A percentile compares a stretch with the other conserved stretches of the same genome.
Evolutionary conservation across 1,140 invertebrate genomes (phyloP).

Genomic region (Trinorchestia longiramus): DNA sequence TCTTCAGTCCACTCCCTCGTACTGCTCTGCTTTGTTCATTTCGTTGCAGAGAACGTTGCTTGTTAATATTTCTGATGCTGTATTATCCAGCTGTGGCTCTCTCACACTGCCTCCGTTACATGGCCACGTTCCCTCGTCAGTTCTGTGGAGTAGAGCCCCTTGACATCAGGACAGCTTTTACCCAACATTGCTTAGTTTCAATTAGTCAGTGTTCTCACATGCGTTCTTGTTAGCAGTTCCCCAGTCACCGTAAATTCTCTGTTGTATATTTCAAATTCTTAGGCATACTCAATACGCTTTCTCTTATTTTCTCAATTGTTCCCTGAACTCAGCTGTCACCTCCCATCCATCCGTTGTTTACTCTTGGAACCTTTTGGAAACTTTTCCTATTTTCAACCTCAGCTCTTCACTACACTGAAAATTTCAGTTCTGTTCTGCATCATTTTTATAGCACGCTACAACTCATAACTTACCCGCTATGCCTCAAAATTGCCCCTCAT

Average conservation of each 20-base stretch:
- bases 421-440: not conserved
- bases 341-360: not conserved
- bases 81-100: too few relatives aligned
- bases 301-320: not conserved
- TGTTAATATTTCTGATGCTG: too few relatives aligned
- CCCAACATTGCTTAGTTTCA: not conserved
- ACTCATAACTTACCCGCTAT: not conserved
- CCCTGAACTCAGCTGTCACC: not conserved
- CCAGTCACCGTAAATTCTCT: not conserved
- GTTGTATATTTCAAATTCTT: not conserved
- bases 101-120: not conserved
- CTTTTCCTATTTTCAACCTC: not conserved
- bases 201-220: not conserved
- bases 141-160: not conserved
- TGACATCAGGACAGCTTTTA: not conserved
- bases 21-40: too few relatives aligned
- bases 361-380: not conserved
- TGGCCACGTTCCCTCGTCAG: not conserved
- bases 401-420: not conserved
- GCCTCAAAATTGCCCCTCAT: not conserved
- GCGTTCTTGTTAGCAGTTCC: not conserved
- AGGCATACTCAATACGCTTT: not conserved
- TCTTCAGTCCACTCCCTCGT: too few relatives aligned
- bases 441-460: not conserved
- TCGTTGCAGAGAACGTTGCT: too few relatives aligned